Base-by-base conservation (phyloP, 2,888 invertebrate species). In the Hirtodrosophila cameraria region DNA sequence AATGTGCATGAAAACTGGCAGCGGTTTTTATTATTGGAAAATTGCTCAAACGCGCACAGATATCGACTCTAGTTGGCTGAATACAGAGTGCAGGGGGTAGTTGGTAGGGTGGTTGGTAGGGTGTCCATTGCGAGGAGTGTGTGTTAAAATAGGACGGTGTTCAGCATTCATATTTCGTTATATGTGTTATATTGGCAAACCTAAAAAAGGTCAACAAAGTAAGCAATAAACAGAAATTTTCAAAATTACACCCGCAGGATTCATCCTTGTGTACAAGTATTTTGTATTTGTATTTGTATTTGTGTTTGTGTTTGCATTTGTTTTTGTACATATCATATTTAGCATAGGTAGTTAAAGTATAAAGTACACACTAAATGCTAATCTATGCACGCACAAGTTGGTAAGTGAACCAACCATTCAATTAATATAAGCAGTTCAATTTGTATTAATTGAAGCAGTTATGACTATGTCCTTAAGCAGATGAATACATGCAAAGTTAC, bases 231-330 rank as follows among this genome's bases (percentile, higher is more conserved):
- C 61, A 55, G 45, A 58, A 55, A 49, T 55, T 68, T 71, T 48
- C n/a, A n/a, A 58, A 64, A 72, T 72, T 67, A 71, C 30, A 64
- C 72, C 64, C 58, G 30, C 20, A 64, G 68, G 64, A 71, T 54
- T 31, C 35, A 52, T 23, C 13, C 25, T 12, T n/a, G n/a, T n/a
- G n/a, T n/a, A n/a, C 18, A 13, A 12, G 23, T 20, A 20, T 20
- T 25, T 31, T 12, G 30, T 41, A 52, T 39, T 15, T 41, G 38
- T 12, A 16, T 31, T 20, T 18, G 28, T 38, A 43, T 42, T 16
- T 43, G 16, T 45, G 6, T 45, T 27, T 7, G 6, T 46, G 12
- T 39, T 18, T 41, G 28, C n/a, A n/a, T n/a, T n/a, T n/a, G n/a
- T n/a, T 36, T 12, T 50, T 57, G 41, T 16, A 42, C 39, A 55